A percentile compares a stretch with the other conserved stretches of the same genome.
These are phyloP conservation scores for Parazoanthus swiftii DNA, from an alignment of 92 coral and sea anemone species.

Conservation along the genomic window DNA sequence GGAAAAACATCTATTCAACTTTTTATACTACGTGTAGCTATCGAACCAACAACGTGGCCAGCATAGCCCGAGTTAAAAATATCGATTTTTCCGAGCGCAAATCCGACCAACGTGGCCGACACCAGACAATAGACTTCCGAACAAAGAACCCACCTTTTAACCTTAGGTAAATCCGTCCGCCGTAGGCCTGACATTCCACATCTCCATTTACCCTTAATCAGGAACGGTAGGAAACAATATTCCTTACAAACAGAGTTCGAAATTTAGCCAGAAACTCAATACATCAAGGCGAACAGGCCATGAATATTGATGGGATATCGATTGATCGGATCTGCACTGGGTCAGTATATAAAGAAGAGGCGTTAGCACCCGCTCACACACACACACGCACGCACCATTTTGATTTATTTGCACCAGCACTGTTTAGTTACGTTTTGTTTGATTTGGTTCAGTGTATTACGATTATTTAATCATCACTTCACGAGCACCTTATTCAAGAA, in stretches of 20 bases:
- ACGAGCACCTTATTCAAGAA: too few species aligned
- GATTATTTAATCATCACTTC: too few species aligned
- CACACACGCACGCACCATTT: too few species aligned
- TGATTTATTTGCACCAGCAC: too few species aligned
- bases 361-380: neutral
- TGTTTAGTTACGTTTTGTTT: too few species aligned
- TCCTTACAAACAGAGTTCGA: neutral
- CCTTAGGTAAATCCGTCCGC: constrained; percentile 18
- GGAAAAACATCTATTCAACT: constrained; percentile 1
- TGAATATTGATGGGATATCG: neutral
- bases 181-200: neutral
- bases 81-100: neutral
- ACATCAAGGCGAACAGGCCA: constrained; percentile 3
- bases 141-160: neutral
- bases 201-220: neutral
- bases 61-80: neutral
- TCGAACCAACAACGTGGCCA: neutral
- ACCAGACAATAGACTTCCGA: neutral
- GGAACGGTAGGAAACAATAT: neutral
- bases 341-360: neutral
- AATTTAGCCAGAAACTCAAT: neutral
- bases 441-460: too few species aligned
- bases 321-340: neutral
- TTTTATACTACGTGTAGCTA: neutral
- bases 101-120: neutral